Conservation (phyloP, 1,140 invertebrate genomes). For the Euwallacea similis region DNA sequence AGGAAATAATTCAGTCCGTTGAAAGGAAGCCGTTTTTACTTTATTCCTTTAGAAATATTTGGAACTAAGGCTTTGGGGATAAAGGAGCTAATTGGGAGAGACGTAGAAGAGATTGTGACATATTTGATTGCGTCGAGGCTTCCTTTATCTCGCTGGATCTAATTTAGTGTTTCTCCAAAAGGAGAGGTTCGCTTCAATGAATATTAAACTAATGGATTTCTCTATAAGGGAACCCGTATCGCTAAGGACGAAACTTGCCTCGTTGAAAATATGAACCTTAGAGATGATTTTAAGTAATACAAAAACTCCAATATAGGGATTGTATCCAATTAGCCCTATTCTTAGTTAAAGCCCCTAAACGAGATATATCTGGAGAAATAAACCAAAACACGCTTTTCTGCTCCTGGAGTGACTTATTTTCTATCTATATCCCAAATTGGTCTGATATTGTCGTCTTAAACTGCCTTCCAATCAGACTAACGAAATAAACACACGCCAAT, state of each 20-base stretch:
- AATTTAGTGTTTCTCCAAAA: constrained; percentile 11
- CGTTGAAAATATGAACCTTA: too few species aligned
- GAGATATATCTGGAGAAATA: neutral
- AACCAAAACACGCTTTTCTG: neutral
- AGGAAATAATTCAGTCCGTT: constrained; percentile 28
- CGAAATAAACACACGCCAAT: constrained; percentile 36
- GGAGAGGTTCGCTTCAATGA: constrained; percentile 5
- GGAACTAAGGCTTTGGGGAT: constrained; percentile 2
- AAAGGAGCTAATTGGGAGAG: constrained; percentile 7
- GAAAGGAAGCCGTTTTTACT: constrained; percentile 12
- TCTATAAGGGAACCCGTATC: too few species aligned
- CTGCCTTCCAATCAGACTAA: constrained; percentile 33
- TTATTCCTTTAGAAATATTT: constrained; percentile 9
- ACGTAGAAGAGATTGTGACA: constrained; percentile 14
- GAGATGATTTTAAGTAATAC: too few species aligned
- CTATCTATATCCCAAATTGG: constrained; percentile 36
- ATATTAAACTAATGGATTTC: neutral
- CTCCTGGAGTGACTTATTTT: constrained; percentile 24
- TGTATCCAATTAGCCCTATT: too few species aligned
- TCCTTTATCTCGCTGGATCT: constrained; percentile 10
- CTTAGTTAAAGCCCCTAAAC: neutral
- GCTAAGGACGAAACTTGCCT: too few species aligned
- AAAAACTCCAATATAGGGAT: too few species aligned
- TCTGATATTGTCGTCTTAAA: constrained; percentile 32
- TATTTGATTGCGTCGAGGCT: constrained; percentile 12